These are phyloP conservation scores for Pampusana beccarii DNA, from an alignment of 2,113 vertebrate species.

Conservation along the genomic window DNA sequence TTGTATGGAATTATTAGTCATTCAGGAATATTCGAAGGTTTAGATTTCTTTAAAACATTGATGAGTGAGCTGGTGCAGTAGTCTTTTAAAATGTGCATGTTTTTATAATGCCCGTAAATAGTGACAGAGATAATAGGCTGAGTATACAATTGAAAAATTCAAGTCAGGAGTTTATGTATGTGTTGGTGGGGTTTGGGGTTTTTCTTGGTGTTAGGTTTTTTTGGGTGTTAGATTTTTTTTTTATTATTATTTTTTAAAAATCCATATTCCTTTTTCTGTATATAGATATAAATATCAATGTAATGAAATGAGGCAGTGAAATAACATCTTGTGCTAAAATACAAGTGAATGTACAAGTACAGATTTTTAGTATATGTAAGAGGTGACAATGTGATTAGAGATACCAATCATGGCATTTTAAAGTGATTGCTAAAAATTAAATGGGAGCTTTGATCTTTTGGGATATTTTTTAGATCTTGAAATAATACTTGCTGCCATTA, in stretches of 20 bases:
- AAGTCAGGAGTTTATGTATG: background rate
- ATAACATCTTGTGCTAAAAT: background rate
- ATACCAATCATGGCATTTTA: background rate
- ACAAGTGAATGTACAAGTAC: background rate
- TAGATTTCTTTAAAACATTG: background rate
- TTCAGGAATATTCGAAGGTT: background rate
- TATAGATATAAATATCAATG: background rate
- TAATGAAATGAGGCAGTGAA: background rate
- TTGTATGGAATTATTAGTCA: background rate
- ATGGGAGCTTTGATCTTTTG: background rate
- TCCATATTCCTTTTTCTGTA: background rate
- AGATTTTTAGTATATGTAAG: background rate
- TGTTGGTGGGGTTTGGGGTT: no score
- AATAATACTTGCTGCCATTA: background rate
- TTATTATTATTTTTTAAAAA: background rate
- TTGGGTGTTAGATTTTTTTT: no score
- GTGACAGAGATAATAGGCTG: background rate
- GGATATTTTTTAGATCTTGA: background rate
- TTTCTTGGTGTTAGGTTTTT: no score
- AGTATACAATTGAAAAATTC: background rate
- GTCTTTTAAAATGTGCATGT: background rate
- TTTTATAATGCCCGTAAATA: background rate
- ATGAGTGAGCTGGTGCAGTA: background rate
- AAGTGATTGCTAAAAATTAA: background rate
- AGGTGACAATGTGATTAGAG: background rate